Conservation (phyloP, 2,797 vertebrate species). For the Enteromius treurensis region DNA sequence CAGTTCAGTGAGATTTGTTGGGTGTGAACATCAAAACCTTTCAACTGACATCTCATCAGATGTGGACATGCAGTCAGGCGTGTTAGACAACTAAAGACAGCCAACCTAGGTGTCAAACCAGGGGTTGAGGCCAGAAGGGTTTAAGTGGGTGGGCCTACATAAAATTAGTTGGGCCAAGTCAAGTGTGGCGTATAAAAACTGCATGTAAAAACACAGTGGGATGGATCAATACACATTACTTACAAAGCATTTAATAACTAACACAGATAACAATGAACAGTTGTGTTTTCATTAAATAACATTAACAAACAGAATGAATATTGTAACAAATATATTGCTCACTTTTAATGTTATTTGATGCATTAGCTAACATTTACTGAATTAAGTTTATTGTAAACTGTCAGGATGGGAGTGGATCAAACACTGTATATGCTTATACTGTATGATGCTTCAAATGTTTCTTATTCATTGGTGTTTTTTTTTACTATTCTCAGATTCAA, state of each 20-base stretch:
- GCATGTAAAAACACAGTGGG: background rate
- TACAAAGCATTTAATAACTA: background rate
- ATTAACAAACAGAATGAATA: no score
- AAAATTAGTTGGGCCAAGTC: background rate
- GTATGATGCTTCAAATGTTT: no score
- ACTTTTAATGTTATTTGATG: no score
- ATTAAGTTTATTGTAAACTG: no score
- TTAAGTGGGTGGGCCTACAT: background rate
- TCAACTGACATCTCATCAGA: slow-evolving; percentile 5
- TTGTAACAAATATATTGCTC: no score
- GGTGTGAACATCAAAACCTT: slow-evolving; percentile 21
- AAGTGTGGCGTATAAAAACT: background rate
- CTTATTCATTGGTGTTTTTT: no score
- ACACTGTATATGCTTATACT: no score
- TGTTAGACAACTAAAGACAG: slow-evolving; percentile 14
- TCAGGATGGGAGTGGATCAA: background rate
- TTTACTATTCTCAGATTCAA: no score
- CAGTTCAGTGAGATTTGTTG: slow-evolving; percentile 17
- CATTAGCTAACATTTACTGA: no score
- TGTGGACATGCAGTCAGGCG: slow-evolving; percentile 3
- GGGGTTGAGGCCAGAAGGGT: background rate
- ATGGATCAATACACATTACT: background rate
- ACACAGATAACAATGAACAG: no score
- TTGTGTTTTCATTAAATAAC: no score
- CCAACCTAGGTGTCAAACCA: background rate